Base-by-base conservation (phyloP, 2,113 vertebrate species). In the Aptenodytes patagonicus region DNA sequence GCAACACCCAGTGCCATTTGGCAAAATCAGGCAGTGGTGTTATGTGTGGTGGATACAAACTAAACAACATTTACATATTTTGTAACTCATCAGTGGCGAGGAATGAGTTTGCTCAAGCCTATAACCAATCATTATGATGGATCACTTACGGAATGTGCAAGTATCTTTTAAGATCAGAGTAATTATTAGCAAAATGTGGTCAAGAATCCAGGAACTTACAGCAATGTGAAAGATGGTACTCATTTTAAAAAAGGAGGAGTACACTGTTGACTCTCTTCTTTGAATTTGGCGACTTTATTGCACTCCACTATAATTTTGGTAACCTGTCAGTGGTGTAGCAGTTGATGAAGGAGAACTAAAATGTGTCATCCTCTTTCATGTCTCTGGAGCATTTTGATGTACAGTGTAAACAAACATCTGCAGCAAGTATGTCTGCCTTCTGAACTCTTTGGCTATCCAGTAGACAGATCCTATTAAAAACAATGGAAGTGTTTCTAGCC, bases 31-130 rank as follows among this genome's bases (percentile, higher is more conserved):
- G 10, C 52, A 7, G 11, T 8, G 52, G 1, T 80, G 49, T 73
- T 87, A 17, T 17, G 40, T 58, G 36, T 69, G 34, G 42, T 76
- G 61, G 62, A 92, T 90, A 77, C 90, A 95, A 85, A 83, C 71
- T 76, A 83, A 96, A 80, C 70, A 61, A 34, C 3, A 77, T 93
- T 95, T 91, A 62, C 66, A n/a, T 96, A 47, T 94, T 82, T 91
- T 93, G 87, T 76, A 91, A 95, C 38, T 69, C 78, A 13, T 51
- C 68, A 34, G 18, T 51, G 66, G 66, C 3, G 4, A 83, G 62
- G 49, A 94, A 83, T 0, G 0, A 49, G 32, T 87, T 94, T 91
- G 54, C 55, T 97, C 69, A 84, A 94, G 64, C 44, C 55, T 91
- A 10, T 40, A 76, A 72, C 49, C 36, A 78, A 55, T 95, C 69